These are phyloP conservation scores for Parascotia fuliginaria DNA, from an alignment of 2,888 invertebrate genomes.

Conservation along the genomic window DNA sequence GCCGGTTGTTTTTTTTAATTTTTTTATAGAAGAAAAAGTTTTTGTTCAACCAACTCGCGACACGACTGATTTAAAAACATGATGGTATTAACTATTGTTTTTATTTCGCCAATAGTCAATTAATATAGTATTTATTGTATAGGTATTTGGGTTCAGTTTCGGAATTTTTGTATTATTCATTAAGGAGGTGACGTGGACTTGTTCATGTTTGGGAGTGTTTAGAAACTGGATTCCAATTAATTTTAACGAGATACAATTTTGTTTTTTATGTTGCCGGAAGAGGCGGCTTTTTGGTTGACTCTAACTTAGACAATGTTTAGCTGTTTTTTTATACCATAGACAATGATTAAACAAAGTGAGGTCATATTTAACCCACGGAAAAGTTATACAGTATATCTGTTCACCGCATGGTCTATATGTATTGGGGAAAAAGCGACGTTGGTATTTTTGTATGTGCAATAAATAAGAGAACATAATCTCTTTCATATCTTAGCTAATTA, in stretches of 20 bases:
- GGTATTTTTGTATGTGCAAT: conserved; percentile 83
- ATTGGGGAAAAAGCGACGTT: conserved; percentile 53
- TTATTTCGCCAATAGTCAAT: conserved; percentile 64
- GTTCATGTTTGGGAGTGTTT: conserved; percentile 14
- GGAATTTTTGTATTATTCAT: conserved; percentile 28
- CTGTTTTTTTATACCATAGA: conserved; percentile 55
- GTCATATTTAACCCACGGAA: conserved; percentile 35
- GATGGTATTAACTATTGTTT: conserved; percentile 50
- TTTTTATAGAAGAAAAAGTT: conserved; percentile 59
- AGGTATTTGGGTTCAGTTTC: conserved; percentile 57
- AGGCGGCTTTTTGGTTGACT: conserved; percentile 61
- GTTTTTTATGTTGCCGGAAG: conserved; percentile 57
- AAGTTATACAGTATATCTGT: conserved; percentile 47
- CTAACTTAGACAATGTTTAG: conserved; percentile 54
- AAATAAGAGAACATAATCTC: conserved; percentile 71
- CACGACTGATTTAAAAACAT: conserved; percentile 40
- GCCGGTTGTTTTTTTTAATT: conserved; percentile 43
- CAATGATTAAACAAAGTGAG: conserved; percentile 49
- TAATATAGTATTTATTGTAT: conserved; percentile 64
- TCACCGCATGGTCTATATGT: conserved; percentile 39
- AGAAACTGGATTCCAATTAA: conserved; percentile 53
- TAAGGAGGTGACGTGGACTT: conserved; percentile 18
- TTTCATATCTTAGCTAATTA: conserved; percentile 83
- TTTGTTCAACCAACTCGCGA: conserved; percentile 56
- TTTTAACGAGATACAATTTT: conserved; percentile 52